Percentiles rank a stretch among this genome's conserved stretches.
Evolutionary conservation across 1,140 invertebrate species (phyloP).

Genomic region (Rhizoglyphus robini): DNA sequence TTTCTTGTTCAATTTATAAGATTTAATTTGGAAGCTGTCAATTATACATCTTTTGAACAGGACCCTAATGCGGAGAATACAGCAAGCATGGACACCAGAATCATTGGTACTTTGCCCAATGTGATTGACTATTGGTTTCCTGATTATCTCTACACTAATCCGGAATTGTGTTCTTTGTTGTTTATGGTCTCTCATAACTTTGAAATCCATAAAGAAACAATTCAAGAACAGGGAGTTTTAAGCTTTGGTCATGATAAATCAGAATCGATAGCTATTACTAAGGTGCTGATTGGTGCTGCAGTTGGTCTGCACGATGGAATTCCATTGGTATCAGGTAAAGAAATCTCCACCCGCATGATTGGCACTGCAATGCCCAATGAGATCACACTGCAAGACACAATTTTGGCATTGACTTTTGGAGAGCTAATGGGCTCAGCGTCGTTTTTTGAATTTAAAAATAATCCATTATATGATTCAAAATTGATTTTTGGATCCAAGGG

Average conservation of each 20-base stretch:
- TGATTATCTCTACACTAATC: not conserved
- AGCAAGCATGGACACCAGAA: not conserved
- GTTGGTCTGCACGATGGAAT: not conserved
- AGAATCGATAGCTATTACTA: slow-evolving; percentile 19
- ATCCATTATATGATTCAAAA: not conserved
- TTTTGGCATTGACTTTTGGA: slow-evolving; percentile 20
- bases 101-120: not conserved
- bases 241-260: slow-evolving; percentile 16
- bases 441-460: not conserved
- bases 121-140: slow-evolving; percentile 14
- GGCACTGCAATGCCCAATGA: not conserved
- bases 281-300: slow-evolving; percentile 17
- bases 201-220: not conserved
- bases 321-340: not conserved
- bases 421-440: slow-evolving; percentile 2
- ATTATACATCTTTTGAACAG: not conserved
- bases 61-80: not conserved
- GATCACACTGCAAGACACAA: slow-evolving; percentile 6
- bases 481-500: slow-evolving; percentile 10
- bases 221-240: slow-evolving; percentile 19
- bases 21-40: slow-evolving; percentile 8
- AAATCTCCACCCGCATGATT: not conserved
- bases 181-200: slow-evolving; percentile 20
- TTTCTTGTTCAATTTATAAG: not conserved
- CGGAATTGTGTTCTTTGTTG: slow-evolving; percentile 18